These are phyloP conservation scores for Sicus ferrugineus DNA, from an alignment of 2,888 invertebrate genomes.

Conservation along the genomic window DNA sequence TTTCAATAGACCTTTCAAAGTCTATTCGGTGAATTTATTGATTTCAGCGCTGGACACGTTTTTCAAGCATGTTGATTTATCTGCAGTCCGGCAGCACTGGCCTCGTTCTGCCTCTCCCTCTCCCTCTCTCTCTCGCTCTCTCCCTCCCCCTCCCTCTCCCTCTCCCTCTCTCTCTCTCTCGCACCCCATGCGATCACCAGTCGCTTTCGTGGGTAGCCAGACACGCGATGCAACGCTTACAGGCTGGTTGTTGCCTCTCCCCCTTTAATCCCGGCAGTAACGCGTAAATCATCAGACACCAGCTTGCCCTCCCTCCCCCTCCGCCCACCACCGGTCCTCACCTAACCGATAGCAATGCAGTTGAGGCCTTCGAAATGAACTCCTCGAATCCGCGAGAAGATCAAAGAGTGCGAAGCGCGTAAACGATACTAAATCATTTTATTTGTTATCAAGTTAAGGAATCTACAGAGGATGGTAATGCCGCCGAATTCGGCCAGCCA, in stretches of 20 bases:
- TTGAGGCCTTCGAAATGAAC: no score
- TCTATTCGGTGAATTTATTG: slow-evolving; percentile 30
- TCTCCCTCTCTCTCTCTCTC: not conserved
- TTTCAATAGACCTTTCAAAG: slow-evolving; percentile 3
- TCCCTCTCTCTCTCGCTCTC: not conserved
- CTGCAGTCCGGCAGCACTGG: not conserved
- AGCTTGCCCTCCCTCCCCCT: no score
- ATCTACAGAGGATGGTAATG: not conserved
- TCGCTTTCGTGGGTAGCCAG: no score
- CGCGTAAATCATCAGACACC: not conserved
- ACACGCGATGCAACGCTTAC: no score
- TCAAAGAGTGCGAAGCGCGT: no score
- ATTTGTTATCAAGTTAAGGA: not conserved
- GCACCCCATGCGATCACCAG: not conserved
- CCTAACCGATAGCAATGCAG: no score
- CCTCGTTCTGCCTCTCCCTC: not conserved
- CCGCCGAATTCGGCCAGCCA: not conserved
- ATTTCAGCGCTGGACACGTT: slow-evolving; percentile 3
- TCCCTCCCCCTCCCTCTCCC: not conserved
- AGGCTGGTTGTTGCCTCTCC: no score
- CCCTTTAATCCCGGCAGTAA: not conserved
- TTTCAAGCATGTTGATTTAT: slow-evolving; percentile 20
- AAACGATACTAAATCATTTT: no score
- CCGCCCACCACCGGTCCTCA: no score
- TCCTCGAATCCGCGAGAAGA: no score